Evolutionary conservation across 2,113 vertebrate species (phyloP).

Genomic region (Percina caprodes): DNA sequence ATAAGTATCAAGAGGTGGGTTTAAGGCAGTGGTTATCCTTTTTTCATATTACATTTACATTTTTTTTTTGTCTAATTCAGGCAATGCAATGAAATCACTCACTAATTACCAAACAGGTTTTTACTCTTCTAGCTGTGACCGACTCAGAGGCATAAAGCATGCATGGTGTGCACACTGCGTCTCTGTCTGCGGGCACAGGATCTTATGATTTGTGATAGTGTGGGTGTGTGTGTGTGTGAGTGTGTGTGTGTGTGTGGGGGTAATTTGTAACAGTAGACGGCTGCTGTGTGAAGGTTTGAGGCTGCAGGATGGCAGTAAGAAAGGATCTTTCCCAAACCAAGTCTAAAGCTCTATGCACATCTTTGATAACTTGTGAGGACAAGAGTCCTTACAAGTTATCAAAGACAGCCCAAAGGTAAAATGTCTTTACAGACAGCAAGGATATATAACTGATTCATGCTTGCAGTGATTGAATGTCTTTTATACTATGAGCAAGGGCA

Average conservation of each 20-base stretch:
- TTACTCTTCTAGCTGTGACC: conserved; percentile 35
- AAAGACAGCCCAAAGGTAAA: conserved; percentile 62
- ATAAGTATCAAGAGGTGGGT: conserved; percentile 62
- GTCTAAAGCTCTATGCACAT: conserved; percentile 50
- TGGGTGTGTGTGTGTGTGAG: too few species aligned
- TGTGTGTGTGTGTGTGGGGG: background rate
- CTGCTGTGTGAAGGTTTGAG: conserved; percentile 60
- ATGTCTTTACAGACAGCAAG: conserved; percentile 50
- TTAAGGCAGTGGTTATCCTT: conserved; percentile 83
- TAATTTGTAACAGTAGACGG: conserved; percentile 37
- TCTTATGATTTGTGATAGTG: conserved; percentile 44
- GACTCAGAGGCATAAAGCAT: conserved; percentile 43
- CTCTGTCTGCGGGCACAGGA: conserved; percentile 11
- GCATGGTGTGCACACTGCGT: conserved; percentile 33
- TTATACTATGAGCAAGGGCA: conserved; percentile 30
- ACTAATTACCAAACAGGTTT: conserved; percentile 50
- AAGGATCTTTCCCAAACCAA: conserved; percentile 55
- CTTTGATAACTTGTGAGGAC: conserved; percentile 60
- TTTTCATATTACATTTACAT: conserved; percentile 56
- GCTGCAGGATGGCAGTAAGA: conserved; percentile 56
- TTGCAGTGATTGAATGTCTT: conserved; percentile 46
- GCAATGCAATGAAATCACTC: conserved; percentile 57
- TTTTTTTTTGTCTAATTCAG: conserved; percentile 49
- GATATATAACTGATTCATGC: conserved; percentile 54
- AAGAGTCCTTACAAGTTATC: conserved; percentile 50